These are phyloP conservation scores for Bradypodion pumilum DNA, from an alignment of 2,797 vertebrate species.

Conservation along the genomic window DNA sequence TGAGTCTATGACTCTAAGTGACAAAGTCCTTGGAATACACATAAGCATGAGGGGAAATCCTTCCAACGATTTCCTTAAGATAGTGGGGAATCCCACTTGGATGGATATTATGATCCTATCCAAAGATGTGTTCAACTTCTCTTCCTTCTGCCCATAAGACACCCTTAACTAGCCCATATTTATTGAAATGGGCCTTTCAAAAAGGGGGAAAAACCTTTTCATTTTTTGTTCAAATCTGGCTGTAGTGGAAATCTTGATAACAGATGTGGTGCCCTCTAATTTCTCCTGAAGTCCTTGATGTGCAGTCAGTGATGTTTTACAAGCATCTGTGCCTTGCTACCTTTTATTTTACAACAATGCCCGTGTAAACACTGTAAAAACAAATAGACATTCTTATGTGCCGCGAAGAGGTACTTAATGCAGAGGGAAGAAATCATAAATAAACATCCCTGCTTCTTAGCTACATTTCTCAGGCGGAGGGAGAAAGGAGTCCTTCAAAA, in stretches of 20 bases:
- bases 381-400: not conserved
- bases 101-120: too few relatives aligned
- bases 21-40: too few relatives aligned
- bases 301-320: not conserved
- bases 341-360: not conserved
- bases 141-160: not conserved
- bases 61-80: not conserved
- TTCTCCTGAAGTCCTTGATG: not conserved
- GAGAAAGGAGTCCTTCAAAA: not conserved
- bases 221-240: not conserved
- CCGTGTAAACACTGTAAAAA: conserved; percentile 8
- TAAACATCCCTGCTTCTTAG: not conserved
- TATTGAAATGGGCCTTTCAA: not conserved
- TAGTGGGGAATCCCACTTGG: too few relatives aligned
- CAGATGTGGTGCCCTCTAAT: not conserved
- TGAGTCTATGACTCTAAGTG: too few relatives aligned
- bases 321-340: not conserved
- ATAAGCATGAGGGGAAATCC: not conserved
- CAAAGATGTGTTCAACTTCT: too few relatives aligned
- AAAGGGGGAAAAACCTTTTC: not conserved
- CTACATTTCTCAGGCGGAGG: not conserved
- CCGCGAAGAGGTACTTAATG: not conserved
- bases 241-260: not conserved
- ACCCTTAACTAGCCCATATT: not conserved
- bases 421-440: not conserved